Percentiles rank a stretch among this genome's conserved stretches.
These are phyloP conservation scores for Drosophila pseudoobscura DNA, from an alignment of 1,140 invertebrate genomes.

Conservation along the genomic window DNA sequence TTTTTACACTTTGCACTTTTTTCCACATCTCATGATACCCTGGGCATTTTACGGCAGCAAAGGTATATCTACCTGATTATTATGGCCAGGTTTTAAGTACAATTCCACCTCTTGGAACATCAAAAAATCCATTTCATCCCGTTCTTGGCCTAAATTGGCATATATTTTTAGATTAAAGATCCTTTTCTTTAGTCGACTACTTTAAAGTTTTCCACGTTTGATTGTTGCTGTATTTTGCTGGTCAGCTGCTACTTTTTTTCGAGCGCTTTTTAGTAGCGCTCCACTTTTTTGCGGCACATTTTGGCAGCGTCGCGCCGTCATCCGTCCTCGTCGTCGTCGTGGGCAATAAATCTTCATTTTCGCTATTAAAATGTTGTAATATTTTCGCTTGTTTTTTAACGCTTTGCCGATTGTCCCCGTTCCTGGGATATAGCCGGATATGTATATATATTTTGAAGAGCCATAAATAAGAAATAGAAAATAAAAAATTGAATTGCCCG, in stretches of 20 bases:
- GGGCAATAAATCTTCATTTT: conserved; percentile 79
- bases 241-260: conserved; percentile 37
- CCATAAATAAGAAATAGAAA: conserved; percentile 65
- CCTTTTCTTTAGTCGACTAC: not conserved
- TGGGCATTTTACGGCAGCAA: conserved; percentile 8
- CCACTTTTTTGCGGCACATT: conserved; percentile 60
- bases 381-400: conserved; percentile 69
- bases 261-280: conserved; percentile 61
- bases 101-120: too few species aligned
- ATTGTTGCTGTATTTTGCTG: conserved; percentile 14
- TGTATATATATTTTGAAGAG: conserved; percentile 1
- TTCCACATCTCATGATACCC: conserved; percentile 28
- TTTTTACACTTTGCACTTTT: conserved; percentile 77
- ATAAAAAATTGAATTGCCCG: conserved; percentile 65
- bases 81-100: too few species aligned
- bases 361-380: conserved; percentile 80
- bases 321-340: conserved; percentile 48
- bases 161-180: not conserved
- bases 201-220: conserved; percentile 3
- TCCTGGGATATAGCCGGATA: conserved; percentile 1
- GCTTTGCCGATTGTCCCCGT: conserved; percentile 62
- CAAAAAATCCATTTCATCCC: too few species aligned
- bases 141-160: too few species aligned
- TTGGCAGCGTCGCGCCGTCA: conserved; percentile 36
- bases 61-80: conserved; percentile 4